Evolutionary conservation across 2,888 invertebrate species (phyloP).

Genomic region (Tetropium fuscum): DNA sequence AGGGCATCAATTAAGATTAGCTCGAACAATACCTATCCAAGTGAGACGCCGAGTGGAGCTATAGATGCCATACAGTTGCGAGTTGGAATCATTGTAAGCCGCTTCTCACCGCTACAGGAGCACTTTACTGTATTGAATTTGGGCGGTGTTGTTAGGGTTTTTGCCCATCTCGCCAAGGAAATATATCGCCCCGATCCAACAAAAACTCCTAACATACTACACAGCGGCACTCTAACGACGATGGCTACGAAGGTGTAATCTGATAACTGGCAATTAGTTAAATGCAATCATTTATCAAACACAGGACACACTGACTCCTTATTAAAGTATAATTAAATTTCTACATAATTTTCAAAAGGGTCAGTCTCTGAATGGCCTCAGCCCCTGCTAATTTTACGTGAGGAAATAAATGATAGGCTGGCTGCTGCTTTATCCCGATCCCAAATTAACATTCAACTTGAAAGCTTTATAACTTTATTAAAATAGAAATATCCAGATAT

Average conservation of each 20-base stretch:
- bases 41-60: constrained; percentile 46
- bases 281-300: constrained; percentile 65
- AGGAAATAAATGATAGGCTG: constrained; percentile 46
- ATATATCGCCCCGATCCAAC: constrained; percentile 50
- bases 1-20: constrained; percentile 67
- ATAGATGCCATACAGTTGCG: constrained; percentile 37
- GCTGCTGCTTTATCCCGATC: constrained; percentile 37
- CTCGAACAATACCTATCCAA: constrained; percentile 64
- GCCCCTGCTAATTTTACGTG: constrained; percentile 45
- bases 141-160: constrained; percentile 59
- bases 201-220: constrained; percentile 41
- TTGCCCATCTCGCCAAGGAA: constrained; percentile 55
- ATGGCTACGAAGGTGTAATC: constrained; percentile 59
- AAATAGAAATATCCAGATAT: constrained; percentile 33
- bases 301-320: constrained; percentile 56
- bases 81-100: constrained; percentile 47
- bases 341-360: constrained; percentile 61
- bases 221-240: constrained; percentile 45
- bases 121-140: constrained; percentile 68
- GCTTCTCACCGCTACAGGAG: constrained; percentile 54
- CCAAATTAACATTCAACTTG: constrained; percentile 40
- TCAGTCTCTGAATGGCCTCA: constrained; percentile 50
- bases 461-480: constrained; percentile 45
- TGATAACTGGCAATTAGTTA: constrained; percentile 65
- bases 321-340: constrained; percentile 65